Evolutionary conservation across 1,140 invertebrate species (phyloP).

Genomic region (Drosophila lacertosa): DNA sequence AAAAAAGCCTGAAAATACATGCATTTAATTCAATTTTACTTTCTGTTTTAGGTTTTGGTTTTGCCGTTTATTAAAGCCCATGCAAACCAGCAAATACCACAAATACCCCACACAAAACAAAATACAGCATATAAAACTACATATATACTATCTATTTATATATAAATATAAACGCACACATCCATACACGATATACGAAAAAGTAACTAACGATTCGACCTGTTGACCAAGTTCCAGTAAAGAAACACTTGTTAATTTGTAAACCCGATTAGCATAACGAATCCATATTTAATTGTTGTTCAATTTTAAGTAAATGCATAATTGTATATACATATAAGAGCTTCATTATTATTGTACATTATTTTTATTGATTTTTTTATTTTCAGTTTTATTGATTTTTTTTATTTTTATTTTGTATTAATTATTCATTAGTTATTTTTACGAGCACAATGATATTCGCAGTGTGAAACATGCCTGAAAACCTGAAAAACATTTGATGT

Average conservation of each 20-base stretch:
- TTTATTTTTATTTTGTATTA: slow-evolving; percentile 12
- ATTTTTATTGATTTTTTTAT: slow-evolving; percentile 10
- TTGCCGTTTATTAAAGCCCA: slow-evolving; percentile 61
- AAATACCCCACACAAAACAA: slow-evolving; percentile 25
- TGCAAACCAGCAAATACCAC: slow-evolving; percentile 39
- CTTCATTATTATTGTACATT: slow-evolving; percentile 36
- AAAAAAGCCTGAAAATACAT: slow-evolving; percentile 27
- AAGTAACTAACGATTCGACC: slow-evolving; percentile 18
- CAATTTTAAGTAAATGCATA: slow-evolving; percentile 59
- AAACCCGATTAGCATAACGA: slow-evolving; percentile 22
- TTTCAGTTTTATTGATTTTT: slow-evolving; percentile 17
- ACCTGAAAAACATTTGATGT: slow-evolving; percentile 9
- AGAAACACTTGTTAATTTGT: slow-evolving; percentile 51
- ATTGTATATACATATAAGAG: slow-evolving; percentile 30
- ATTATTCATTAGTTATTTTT: slow-evolving; percentile 24
- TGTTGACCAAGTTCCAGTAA: slow-evolving; percentile 31
- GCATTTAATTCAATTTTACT: slow-evolving; percentile 42
- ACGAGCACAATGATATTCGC: slow-evolving; percentile 20
- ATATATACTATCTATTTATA: slow-evolving; percentile 17
- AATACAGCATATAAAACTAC: slow-evolving; percentile 22
- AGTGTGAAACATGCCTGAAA: slow-evolving; percentile 34
- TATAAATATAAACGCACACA: slow-evolving; percentile 25
- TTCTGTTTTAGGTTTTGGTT: slow-evolving; percentile 69
- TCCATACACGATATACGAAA: slow-evolving; percentile 14
- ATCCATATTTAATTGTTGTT: slow-evolving; percentile 62